Evolutionary conservation across 2,888 invertebrate species (phyloP).

Genomic region (Metalampra italica): DNA sequence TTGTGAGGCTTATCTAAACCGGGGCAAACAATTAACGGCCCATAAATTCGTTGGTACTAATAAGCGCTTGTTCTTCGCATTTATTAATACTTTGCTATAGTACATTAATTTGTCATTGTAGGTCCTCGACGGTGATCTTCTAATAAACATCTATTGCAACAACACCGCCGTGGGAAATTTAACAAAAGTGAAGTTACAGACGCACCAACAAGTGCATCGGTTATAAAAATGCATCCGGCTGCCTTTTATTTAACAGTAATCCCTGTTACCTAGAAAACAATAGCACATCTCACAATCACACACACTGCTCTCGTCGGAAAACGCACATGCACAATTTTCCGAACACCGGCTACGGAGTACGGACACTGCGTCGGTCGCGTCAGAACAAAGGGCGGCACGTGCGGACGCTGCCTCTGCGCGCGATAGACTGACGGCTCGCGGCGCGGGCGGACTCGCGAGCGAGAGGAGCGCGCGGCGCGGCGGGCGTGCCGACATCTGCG

Average conservation of each 20-base stretch:
- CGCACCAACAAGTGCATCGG: conserved; percentile 50
- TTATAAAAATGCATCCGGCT: conserved; percentile 55
- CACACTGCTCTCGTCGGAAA: conserved; percentile 75
- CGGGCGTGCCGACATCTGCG: conserved; percentile 71
- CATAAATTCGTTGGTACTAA: conserved; percentile 57
- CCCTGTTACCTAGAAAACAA: conserved; percentile 75
- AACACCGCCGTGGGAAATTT: conserved; percentile 41
- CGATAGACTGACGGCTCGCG: conserved; percentile 69
- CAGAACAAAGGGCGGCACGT: conserved; percentile 66
- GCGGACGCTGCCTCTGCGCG: conserved; percentile 69
- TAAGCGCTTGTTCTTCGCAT: conserved; percentile 34
- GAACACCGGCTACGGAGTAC: conserved; percentile 76
- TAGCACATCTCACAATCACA: conserved; percentile 77
- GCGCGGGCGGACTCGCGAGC: conserved; percentile 49
- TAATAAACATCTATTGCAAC: conserved; percentile 30
- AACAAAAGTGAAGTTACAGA: conserved; percentile 53
- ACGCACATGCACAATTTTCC: conserved; percentile 79
- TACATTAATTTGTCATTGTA: conserved; percentile 20
- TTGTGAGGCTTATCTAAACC: conserved; percentile 63
- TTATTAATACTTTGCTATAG: conserved; percentile 33
- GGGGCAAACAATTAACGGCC: conserved; percentile 63
- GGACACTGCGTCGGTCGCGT: conserved; percentile 75
- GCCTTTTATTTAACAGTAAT: conserved; percentile 60
- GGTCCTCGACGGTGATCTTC: conserved; percentile 19
- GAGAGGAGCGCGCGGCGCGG: conserved; percentile 75